These are phyloP conservation scores for Sapajus apella DNA, from an alignment of 2,113 vertebrate species.

Conservation along the genomic window DNA sequence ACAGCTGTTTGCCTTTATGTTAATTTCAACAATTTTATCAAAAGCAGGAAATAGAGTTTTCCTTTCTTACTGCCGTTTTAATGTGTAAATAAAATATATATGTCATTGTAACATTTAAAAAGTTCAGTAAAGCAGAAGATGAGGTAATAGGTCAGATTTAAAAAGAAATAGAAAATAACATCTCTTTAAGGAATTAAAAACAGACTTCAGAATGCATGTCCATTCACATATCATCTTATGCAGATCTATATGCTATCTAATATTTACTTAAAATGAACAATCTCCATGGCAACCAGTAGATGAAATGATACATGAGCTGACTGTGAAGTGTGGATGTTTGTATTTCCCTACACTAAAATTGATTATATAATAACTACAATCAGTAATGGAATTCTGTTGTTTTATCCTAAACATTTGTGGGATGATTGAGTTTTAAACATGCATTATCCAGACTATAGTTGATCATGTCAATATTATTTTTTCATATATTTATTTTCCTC, in stretches of 20 bases:
- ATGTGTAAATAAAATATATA: neutral
- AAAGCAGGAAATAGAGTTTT: neutral
- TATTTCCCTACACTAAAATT: constrained; percentile 35
- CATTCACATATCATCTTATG: constrained; percentile 3
- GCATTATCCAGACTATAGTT: neutral
- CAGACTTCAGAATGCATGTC: neutral
- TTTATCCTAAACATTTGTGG: constrained; percentile 63
- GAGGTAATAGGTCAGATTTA: neutral
- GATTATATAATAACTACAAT: neutral
- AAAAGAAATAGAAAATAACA: neutral
- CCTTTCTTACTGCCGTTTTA: neutral
- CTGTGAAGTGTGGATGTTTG: constrained; percentile 22
- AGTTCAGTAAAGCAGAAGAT: neutral
- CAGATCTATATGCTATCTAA: constrained; percentile 20
- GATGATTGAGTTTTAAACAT: constrained; percentile 56
- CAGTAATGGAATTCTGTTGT: neutral
- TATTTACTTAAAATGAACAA: constrained; percentile 54
- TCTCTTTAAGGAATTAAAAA: neutral
- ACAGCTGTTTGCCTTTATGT: neutral
- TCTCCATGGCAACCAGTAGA: constrained; percentile 44
- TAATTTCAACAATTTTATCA: neutral
- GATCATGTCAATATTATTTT: neutral
- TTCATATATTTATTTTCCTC: neutral
- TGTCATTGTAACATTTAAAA: neutral
- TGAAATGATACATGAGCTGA: constrained; percentile 45